Evolutionary conservation across 2,113 vertebrate species (phyloP).

Genomic region (Anarhynchus alexandrinus): DNA sequence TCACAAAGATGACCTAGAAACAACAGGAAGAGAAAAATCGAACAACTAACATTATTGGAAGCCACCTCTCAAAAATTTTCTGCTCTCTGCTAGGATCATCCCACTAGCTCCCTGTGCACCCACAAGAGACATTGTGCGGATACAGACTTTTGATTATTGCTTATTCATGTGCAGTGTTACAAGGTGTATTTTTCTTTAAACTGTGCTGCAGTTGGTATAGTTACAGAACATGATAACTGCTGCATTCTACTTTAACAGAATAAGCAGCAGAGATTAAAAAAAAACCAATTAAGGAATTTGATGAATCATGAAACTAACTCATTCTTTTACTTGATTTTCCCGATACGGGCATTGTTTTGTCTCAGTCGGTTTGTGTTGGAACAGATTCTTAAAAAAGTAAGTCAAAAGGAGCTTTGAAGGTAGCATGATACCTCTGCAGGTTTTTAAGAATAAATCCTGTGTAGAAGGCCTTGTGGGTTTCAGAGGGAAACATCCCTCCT

Average conservation of each 20-base stretch:
- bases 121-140: background rate
- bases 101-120: background rate
- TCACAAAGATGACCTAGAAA: background rate
- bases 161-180: background rate
- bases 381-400: background rate
- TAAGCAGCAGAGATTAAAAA: background rate
- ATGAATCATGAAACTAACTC: background rate
- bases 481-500: background rate
- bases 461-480: background rate
- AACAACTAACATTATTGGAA: background rate
- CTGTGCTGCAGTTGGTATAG: background rate
- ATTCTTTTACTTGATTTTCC: background rate
- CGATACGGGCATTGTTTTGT: background rate
- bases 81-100: background rate
- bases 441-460: background rate
- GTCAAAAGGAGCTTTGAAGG: background rate
- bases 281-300: background rate
- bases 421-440: background rate
- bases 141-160: background rate
- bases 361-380: background rate
- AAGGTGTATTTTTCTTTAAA: background rate
- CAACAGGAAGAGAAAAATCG: background rate
- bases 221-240: background rate
- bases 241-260: background rate
- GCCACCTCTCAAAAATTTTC: background rate